Evolutionary conservation across 2,888 invertebrate species (phyloP).

Genomic region (Scelioninae gen. 1): DNA sequence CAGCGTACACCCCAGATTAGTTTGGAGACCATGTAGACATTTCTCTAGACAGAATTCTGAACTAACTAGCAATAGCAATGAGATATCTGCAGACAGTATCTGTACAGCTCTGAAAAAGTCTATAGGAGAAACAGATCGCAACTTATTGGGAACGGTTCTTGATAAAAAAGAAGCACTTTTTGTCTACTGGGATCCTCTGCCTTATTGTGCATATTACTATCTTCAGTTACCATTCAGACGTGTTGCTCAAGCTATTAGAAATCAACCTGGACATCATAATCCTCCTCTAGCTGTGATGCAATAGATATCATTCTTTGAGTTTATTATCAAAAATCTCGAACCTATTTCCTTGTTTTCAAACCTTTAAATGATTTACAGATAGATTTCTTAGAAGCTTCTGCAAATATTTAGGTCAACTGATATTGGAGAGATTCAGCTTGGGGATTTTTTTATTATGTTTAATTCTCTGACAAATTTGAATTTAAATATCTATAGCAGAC

Average conservation of each 20-base stretch:
- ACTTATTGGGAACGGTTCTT: slow-evolving; percentile 86
- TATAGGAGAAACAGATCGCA: slow-evolving; percentile 84
- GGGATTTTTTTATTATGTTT: too few species aligned
- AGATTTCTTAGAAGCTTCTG: too few species aligned
- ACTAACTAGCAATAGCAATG: slow-evolving; percentile 16
- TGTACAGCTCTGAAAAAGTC: slow-evolving; percentile 85
- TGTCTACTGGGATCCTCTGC: slow-evolving; percentile 93
- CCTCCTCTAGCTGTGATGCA: slow-evolving; percentile 81
- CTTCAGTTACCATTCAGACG: slow-evolving; percentile 89
- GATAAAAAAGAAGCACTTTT: slow-evolving; percentile 93
- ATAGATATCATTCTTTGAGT: too few species aligned
- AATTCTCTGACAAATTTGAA: too few species aligned
- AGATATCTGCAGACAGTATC: slow-evolving; percentile 85
- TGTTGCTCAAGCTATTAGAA: slow-evolving; percentile 77
- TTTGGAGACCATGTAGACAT: slow-evolving; percentile 88
- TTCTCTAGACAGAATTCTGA: slow-evolving; percentile 86
- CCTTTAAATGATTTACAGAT: too few species aligned
- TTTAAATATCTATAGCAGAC: too few species aligned
- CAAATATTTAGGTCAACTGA: too few species aligned
- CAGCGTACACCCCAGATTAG: slow-evolving; percentile 87
- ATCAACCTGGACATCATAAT: slow-evolving; percentile 78
- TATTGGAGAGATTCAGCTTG: too few species aligned
- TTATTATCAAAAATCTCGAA: too few species aligned
- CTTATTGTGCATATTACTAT: slow-evolving; percentile 94
- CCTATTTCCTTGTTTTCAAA: too few species aligned